Base-by-base conservation (phyloP, 2,888 invertebrate genomes). In the Andrena fulva region DNA sequence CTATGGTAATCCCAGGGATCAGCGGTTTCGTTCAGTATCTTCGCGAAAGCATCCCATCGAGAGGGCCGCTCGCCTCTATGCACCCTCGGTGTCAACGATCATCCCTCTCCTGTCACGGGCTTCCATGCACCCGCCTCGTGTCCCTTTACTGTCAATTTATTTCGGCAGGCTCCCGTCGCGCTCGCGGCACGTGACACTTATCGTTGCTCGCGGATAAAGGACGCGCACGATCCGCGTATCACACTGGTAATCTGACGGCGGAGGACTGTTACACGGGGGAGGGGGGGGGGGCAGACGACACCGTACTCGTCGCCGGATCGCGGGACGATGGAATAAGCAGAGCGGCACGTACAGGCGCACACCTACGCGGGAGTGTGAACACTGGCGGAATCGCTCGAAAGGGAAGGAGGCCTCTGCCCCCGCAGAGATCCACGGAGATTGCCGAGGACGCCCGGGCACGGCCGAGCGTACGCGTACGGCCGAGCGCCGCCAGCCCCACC, bases 351-450 rank as follows among this genome's bases (percentile, higher is more conserved):
- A 78, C 88, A 79, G 72, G 80, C 87, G 88, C 87, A 88, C 88
- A 77, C 87, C 81, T 87, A 87, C 88, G 87, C 88, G 88, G 87
- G 84, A 89, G 87, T 88, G 86, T 88, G 88, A 87, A 87, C 80
- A 86, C 87, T 87, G 87, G 56, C 82, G 83, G 87, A 74, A 72
- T 82, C 78, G 72, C 78, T 84, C 82, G 76, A 79, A 80, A 87
- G 84, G 77, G 87, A 87, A 87, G 87, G 90, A 90, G 90, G 92
- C 90, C 92, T 91, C 90, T 93, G 92, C 93, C 93, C 93, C 93
- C 93, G 93, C 93, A 93, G 92, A 93, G 93, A 92, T 93, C 92
- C 89, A 86, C 93, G 93, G 91, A 91, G 84, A 90, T 68, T 73
- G 75, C 85, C 93, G 93, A 92, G 76, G 63, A 0, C 2, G 29